phyloP scores from a whole-genome alignment of 2,113 vertebrate genomes.

The Sinocyclocheilus maitianheensis region DNA sequence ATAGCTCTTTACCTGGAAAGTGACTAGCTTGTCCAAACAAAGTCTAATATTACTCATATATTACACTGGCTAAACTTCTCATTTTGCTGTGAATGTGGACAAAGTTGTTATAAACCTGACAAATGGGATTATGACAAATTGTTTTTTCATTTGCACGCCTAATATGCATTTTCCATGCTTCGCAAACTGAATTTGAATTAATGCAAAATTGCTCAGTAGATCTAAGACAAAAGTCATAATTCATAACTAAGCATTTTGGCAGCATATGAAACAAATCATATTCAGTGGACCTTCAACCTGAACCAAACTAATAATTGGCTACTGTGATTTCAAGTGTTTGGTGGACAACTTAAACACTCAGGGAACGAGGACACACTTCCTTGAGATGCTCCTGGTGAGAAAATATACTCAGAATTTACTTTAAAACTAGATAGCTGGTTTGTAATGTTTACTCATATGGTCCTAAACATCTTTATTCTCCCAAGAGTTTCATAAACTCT shows the following conservation, averaged over 20 bases:
- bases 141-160: neutral
- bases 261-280: neutral
- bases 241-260: neutral
- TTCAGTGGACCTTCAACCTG: neutral
- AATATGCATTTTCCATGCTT: neutral
- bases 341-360: neutral
- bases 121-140: neutral
- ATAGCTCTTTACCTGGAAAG: neutral
- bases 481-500: neutral
- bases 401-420: neutral
- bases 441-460: neutral
- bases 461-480: neutral
- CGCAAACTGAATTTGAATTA: slow-evolving; percentile 14
- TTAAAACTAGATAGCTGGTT: neutral
- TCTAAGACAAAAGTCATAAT: neutral
- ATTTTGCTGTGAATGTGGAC: neutral
- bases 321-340: neutral
- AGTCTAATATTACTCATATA: neutral
- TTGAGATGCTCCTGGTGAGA: neutral
- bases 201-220: neutral
- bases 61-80: neutral
- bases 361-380: neutral
- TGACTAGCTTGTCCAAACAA: neutral
- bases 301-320: neutral
- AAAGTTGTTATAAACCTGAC: neutral